phyloP scores from a whole-genome alignment of 2,113 vertebrate species.

The Phaetusa simplex region DNA sequence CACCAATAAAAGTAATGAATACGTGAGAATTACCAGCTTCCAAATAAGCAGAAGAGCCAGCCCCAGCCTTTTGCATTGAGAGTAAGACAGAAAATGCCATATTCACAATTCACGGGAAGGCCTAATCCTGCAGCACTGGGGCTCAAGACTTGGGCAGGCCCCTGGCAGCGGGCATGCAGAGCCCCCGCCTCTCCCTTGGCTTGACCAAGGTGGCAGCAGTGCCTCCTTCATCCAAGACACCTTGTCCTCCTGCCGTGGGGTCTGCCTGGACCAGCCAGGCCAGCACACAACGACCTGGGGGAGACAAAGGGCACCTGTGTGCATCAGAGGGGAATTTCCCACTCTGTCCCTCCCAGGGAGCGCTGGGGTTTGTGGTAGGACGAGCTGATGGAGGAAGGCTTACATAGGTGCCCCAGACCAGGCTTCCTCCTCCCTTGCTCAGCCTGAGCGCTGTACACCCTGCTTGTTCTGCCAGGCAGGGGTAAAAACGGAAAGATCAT shows the following conservation, averaged over 20 bases:
- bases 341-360: neutral
- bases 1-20: neutral
- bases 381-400: neutral
- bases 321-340: neutral
- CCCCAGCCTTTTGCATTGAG: neutral
- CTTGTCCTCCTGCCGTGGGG: fast-evolving
- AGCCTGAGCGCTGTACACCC: fast-evolving
- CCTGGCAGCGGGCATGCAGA: fast-evolving
- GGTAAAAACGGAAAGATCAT: neutral
- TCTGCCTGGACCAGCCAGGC: fast-evolving
- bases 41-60: neutral
- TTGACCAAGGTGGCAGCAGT: fast-evolving
- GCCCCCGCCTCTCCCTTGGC: neutral
- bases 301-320: neutral
- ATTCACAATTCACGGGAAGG: neutral
- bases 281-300: fast-evolving
- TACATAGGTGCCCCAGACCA: too few species aligned
- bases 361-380: neutral
- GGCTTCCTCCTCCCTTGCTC: neutral
- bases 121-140: neutral
- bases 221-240: neutral
- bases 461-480: neutral
- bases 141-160: fast-evolving
- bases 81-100: neutral
- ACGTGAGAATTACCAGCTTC: neutral